These are phyloP conservation scores for Lissocephala sabroskyi DNA, from an alignment of 2,888 invertebrate species.

Conservation along the genomic window DNA sequence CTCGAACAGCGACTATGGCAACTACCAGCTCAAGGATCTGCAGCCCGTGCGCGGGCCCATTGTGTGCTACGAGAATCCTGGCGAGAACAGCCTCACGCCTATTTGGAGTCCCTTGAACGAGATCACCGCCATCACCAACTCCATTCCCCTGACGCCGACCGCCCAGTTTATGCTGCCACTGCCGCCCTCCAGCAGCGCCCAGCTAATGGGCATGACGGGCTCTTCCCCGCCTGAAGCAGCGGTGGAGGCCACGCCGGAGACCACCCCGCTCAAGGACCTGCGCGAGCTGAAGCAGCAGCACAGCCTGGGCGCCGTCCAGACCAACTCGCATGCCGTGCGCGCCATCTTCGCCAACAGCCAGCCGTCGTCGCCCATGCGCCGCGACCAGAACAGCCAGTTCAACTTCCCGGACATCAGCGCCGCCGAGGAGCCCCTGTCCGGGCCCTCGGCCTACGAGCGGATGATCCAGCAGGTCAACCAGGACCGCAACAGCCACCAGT, in stretches of 20 bases:
- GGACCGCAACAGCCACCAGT: constrained; percentile 46
- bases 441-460: constrained; percentile 48
- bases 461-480: constrained; percentile 53
- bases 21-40: constrained; percentile 24
- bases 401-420: constrained; percentile 69
- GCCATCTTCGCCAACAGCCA: constrained; percentile 76
- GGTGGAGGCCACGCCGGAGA: constrained; percentile 91
- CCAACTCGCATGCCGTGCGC: constrained; percentile 79
- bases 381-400: constrained; percentile 75
- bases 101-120: constrained; percentile 72
- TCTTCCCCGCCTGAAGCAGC: constrained; percentile 89
- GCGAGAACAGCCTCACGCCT: constrained; percentile 7
- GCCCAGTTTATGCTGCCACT: constrained; percentile 74
- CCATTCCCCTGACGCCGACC: constrained; percentile 74
- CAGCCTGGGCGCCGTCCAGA: constrained; percentile 69
- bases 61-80: constrained; percentile 17
- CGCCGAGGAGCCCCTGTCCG: constrained; percentile 11
- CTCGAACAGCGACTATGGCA: constrained; percentile 26
- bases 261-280: constrained; percentile 83
- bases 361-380: constrained; percentile 81
- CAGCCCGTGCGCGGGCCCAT: constrained; percentile 12
- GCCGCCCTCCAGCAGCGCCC: constrained; percentile 45
- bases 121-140: constrained; percentile 67
- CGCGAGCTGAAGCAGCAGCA: constrained; percentile 56
- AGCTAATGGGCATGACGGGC: constrained; percentile 74